Evolutionary conservation across 1,140 invertebrate genomes (phyloP).

Genomic region (Copidosoma floridanum): DNA sequence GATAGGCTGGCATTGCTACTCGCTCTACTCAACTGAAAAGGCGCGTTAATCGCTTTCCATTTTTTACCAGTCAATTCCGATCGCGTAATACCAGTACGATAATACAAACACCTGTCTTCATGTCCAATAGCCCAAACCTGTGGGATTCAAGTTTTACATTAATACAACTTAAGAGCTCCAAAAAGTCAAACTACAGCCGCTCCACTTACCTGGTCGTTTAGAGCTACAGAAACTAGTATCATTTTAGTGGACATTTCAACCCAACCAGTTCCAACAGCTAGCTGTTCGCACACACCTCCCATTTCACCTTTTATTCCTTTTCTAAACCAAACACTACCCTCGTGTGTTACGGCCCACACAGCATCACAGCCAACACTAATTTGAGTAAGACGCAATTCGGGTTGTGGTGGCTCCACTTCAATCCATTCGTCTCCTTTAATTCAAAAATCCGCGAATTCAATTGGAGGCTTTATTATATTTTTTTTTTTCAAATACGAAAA

Average conservation of each 20-base stretch:
- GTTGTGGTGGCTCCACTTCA: conserved; percentile 73
- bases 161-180: not conserved
- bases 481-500: not conserved
- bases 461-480: not conserved
- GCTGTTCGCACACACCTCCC: conserved; percentile 67
- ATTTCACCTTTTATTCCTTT: conserved; percentile 76
- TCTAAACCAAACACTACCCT: conserved; percentile 86
- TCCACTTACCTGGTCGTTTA: conserved; percentile 80
- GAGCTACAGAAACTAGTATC: conserved; percentile 76
- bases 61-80: conserved; percentile 82
- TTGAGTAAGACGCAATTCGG: conserved; percentile 68
- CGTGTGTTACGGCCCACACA: conserved; percentile 84
- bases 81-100: conserved; percentile 73
- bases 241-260: conserved; percentile 83
- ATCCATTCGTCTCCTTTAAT: conserved; percentile 72
- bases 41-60: conserved; percentile 76
- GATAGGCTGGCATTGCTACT: conserved; percentile 69
- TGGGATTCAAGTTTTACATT: conserved; percentile 10
- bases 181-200: not conserved
- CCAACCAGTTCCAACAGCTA: conserved; percentile 75
- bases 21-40: conserved; percentile 75
- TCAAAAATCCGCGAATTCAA: too few species aligned
- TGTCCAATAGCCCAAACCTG: conserved; percentile 69
- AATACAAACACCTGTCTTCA: conserved; percentile 74
- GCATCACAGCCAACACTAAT: conserved; percentile 80